Evolutionary conservation across 2,888 invertebrate genomes (phyloP).

Genomic region (Cataglyphis cursor): DNA sequence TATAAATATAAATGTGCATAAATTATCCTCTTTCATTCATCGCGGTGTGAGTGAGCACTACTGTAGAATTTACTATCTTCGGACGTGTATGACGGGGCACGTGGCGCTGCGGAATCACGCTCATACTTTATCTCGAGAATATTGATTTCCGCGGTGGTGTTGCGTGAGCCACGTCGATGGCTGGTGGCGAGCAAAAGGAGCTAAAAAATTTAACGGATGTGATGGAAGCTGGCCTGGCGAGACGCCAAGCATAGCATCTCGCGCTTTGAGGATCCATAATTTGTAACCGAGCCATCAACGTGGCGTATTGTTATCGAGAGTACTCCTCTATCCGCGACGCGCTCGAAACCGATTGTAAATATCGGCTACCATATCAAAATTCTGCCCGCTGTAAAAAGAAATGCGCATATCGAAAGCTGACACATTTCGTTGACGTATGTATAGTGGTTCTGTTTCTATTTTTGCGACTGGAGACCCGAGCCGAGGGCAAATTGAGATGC

Average conservation of each 20-base stretch:
- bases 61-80: constrained; percentile 48
- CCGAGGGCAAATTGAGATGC: not conserved
- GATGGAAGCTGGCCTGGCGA: constrained; percentile 38
- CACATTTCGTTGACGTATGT: constrained; percentile 15
- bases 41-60: constrained; percentile 12
- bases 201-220: constrained; percentile 39
- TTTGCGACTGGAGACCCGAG: too few species aligned
- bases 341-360: constrained; percentile 14
- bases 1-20: not conserved
- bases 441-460: constrained; percentile 4
- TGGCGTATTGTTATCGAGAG: constrained; percentile 48
- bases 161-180: constrained; percentile 42
- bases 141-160: constrained; percentile 51
- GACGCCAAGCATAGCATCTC: constrained; percentile 36
- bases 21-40: not conserved
- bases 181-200: constrained; percentile 29
- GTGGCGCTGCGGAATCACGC: constrained; percentile 52
- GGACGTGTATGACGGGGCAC: constrained; percentile 49
- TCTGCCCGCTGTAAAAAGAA: not conserved
- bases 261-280: constrained; percentile 50
- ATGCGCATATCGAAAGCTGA: constrained; percentile 1
- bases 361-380: constrained; percentile 22
- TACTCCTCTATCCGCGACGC: not conserved
- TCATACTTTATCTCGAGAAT: constrained; percentile 57
- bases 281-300: constrained; percentile 49